Conservation (phyloP, 2,888 invertebrate genomes). For the Caenorhabditis parvicauda region DNA sequence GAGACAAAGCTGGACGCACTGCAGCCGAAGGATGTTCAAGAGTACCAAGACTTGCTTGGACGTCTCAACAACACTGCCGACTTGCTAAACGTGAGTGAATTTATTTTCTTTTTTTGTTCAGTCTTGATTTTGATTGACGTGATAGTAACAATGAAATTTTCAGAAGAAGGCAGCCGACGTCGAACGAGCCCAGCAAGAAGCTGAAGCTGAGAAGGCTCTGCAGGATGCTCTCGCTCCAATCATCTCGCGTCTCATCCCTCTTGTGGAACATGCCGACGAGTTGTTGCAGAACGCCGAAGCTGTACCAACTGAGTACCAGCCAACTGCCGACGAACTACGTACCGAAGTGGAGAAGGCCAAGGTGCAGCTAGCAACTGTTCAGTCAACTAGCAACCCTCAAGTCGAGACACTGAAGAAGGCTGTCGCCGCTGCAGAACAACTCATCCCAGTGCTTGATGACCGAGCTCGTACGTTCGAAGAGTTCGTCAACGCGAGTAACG, state of each 20-base stretch:
- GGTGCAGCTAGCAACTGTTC: conserved; percentile 1
- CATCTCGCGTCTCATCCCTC: conserved; percentile 20
- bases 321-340: conserved; percentile 24
- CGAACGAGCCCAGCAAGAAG: conserved; percentile 25
- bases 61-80: conserved; percentile 32
- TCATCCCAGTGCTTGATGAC: conserved; percentile 27
- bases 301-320: conserved; percentile 26
- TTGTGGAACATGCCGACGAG: conserved; percentile 27
- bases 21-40: conserved; percentile 24
- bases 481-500: conserved; percentile 39
- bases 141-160: too few species aligned
- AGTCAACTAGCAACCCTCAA: conserved; percentile 1
- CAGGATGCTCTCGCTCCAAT: conserved; percentile 25
- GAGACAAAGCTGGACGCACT: conserved; percentile 17
- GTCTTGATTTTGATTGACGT: too few species aligned
- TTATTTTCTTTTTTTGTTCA: conserved; percentile 2
- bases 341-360: conserved; percentile 14
- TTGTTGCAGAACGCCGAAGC: conserved; percentile 30
- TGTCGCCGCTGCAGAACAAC: conserved; percentile 16
- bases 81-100: conserved; percentile 19
- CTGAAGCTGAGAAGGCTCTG: conserved; percentile 26
- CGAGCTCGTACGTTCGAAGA: conserved; percentile 28
- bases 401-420: conserved; percentile 14
- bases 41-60: conserved; percentile 26
- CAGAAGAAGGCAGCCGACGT: conserved; percentile 27